Percentiles rank a stretch among this genome's conserved stretches.
Evolutionary conservation across 2,888 invertebrate species (phyloP).

Genomic region (Drosophila flavopinicola): DNA sequence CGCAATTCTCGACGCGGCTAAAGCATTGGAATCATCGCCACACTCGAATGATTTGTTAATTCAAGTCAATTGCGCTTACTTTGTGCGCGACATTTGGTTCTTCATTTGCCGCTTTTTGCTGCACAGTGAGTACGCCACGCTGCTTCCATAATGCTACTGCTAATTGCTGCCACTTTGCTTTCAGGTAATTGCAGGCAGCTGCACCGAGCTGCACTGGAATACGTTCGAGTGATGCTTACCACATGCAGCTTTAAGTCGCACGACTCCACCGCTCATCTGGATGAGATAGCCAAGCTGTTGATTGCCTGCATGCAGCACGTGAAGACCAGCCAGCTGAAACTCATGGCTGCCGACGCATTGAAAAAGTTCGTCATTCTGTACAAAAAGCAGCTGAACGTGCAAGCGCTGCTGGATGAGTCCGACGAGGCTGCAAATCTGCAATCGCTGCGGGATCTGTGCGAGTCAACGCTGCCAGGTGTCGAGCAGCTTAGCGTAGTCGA

Average conservation of each 20-base stretch:
- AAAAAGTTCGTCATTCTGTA: slow-evolving; percentile 54
- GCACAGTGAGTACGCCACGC: slow-evolving; percentile 37
- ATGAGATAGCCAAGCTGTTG: slow-evolving; percentile 67
- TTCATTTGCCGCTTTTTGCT: slow-evolving; percentile 64
- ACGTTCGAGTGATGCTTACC: slow-evolving; percentile 49
- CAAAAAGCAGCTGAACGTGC: slow-evolving; percentile 45
- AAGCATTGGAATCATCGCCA: background rate
- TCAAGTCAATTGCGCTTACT: slow-evolving; percentile 57
- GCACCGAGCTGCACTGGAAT: slow-evolving; percentile 53
- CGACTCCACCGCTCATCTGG: slow-evolving; percentile 52
- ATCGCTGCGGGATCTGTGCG: slow-evolving; percentile 41
- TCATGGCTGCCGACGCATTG: slow-evolving; percentile 41
- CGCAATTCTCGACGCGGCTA: slow-evolving; percentile 66
- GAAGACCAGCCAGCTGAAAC: slow-evolving; percentile 46
- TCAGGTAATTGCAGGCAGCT: slow-evolving; percentile 47
- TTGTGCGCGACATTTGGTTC: slow-evolving; percentile 74
- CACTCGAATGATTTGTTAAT: background rate
- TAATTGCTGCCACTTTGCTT: background rate
- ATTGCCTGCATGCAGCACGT: slow-evolving; percentile 46
- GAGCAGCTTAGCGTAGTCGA: slow-evolving; percentile 24
- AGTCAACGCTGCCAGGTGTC: slow-evolving; percentile 16
- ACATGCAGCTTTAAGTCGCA: slow-evolving; percentile 39
- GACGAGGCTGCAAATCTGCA: slow-evolving; percentile 52
- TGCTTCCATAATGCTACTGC: background rate
- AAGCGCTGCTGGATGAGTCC: slow-evolving; percentile 64